A percentile compares a stretch with the other conserved stretches of the same genome.
These are phyloP conservation scores for Drosophila navojoa DNA, from an alignment of 1,140 invertebrate genomes.

Conservation along the genomic window DNA sequence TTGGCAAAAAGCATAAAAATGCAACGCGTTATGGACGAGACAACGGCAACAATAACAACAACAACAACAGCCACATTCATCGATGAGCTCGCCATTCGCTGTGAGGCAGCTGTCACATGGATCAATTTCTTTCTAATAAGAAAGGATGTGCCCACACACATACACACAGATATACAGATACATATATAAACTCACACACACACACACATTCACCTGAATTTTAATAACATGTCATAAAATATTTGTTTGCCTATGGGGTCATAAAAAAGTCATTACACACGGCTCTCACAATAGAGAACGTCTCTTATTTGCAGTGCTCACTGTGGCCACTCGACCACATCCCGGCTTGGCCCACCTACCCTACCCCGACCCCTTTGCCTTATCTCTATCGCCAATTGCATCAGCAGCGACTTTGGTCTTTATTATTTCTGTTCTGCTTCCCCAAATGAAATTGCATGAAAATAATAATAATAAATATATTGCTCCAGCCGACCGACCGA, in stretches of 20 bases:
- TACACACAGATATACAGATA: background rate
- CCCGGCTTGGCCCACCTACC: background rate
- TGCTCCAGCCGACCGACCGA: background rate
- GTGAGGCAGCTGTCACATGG: conserved; percentile 19
- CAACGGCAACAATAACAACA: conserved; percentile 1
- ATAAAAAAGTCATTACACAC: conserved; percentile 83
- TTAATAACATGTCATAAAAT: conserved; percentile 83
- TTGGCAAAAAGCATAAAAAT: conserved; percentile 79
- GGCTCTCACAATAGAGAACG: background rate
- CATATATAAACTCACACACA: too few relatives aligned
- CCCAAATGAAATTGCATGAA: conserved; percentile 61
- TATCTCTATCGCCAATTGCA: conserved; percentile 42
- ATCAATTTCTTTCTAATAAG: conserved; percentile 82
- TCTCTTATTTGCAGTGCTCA: background rate
- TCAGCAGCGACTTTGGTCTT: conserved; percentile 52
- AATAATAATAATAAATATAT: conserved; percentile 62
- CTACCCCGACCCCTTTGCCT: background rate
- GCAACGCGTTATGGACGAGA: conserved; percentile 48
- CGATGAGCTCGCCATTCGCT: background rate
- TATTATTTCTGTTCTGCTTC: conserved; percentile 37
- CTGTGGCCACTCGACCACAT: background rate
- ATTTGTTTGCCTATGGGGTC: conserved; percentile 72
- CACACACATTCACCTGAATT: conserved; percentile 47
- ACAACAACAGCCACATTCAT: background rate
- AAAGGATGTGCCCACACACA: conserved; percentile 19